Percentiles rank a stretch among this genome's conserved stretches.
Conservation (phyloP, 35 echinoderm and acorn worm genomes). For the Apostichopus japonicus region DNA sequence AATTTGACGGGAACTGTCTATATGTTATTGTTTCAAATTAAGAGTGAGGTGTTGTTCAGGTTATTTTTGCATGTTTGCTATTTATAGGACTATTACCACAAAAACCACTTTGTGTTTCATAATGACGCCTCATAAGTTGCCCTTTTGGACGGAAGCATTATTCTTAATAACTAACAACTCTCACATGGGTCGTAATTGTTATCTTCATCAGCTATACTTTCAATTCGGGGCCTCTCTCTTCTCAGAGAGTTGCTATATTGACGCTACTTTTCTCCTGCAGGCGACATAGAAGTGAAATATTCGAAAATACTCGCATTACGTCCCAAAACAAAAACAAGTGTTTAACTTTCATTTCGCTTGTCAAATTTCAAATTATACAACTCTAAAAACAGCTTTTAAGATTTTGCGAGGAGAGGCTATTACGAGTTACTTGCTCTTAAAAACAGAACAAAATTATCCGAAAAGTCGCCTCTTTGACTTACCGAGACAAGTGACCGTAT, state of each 20-base stretch:
- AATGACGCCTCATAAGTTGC: background rate
- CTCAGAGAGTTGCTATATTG: background rate
- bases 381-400: background rate
- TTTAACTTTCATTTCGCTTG: background rate
- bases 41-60: too few species aligned
- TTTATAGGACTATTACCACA: too few species aligned
- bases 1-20: too few species aligned
- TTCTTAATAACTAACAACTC: background rate
- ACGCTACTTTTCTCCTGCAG: background rate
- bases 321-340: background rate
- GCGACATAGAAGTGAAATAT: background rate
- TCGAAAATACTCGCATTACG: background rate
- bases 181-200: background rate
- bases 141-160: background rate
- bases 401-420: background rate
- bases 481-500: slow-evolving; percentile 17
- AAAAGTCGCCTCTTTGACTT: slow-evolving; percentile 5
- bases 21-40: too few species aligned
- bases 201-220: background rate
- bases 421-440: background rate
- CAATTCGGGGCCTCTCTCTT: background rate
- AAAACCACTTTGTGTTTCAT: too few species aligned
- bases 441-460: background rate
- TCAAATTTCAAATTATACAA: background rate
- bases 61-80: too few species aligned